Conservation (phyloP, 2,113 vertebrate genomes). For the human region GRCh38 chr1:54581501-54582000, state of each 20-base stretch:
- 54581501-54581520: background rate
- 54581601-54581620: background rate
- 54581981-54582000: background rate
- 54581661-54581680: background rate
- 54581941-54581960: background rate
- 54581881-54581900: background rate
- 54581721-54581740: background rate
- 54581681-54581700: background rate
- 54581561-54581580: background rate
- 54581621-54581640: background rate
- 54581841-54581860: background rate
- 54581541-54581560: background rate
- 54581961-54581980: no score
- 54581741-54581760: background rate
- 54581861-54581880: constrained; percentile 39
- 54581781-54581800: constrained; percentile 55
- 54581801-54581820: background rate
- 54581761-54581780: background rate
- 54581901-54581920: background rate
- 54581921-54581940: background rate
- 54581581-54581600: background rate
- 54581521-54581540: background rate
- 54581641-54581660: background rate
- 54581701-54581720: background rate
- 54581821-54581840: constrained; percentile 24